These are phyloP conservation scores for Paratilapia polleni DNA, from an alignment of 2,113 vertebrate species.

Conservation along the genomic window DNA sequence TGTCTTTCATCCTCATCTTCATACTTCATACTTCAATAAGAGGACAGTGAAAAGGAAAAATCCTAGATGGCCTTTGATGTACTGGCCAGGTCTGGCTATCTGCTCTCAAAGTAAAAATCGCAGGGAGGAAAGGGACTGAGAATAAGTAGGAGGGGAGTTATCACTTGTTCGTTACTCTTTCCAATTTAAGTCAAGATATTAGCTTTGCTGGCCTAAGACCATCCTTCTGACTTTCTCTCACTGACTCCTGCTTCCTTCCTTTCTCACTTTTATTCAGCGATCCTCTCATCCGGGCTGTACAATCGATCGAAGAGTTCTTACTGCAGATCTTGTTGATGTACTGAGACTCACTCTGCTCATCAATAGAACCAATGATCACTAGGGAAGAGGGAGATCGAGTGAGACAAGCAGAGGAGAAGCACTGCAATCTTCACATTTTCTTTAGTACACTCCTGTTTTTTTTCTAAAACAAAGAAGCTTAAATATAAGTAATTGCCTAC, in stretches of 20 bases:
- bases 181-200: conserved; percentile 6
- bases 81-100: conserved; percentile 12
- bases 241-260: neutral
- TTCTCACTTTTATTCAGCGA: conserved; percentile 34
- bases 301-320: conserved; percentile 69
- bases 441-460: neutral
- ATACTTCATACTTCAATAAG: conserved; percentile 46
- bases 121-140: neutral
- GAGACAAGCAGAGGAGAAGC: neutral
- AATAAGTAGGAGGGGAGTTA: neutral
- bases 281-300: conserved; percentile 27
- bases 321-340: conserved; percentile 60
- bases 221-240: conserved; percentile 1
- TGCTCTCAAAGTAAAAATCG: conserved; percentile 28
- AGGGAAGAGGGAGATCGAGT: neutral
- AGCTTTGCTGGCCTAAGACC: neutral
- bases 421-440: neutral
- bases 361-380: conserved; percentile 64
- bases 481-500: neutral
- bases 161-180: conserved; percentile 15
- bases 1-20: too few species aligned
- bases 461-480: conserved; percentile 5
- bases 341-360: conserved; percentile 57
- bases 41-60: conserved; percentile 26
- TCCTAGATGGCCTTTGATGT: conserved; percentile 38